Conservation (phyloP, 1,140 invertebrate species). For the Lordiphosa mommai region DNA sequence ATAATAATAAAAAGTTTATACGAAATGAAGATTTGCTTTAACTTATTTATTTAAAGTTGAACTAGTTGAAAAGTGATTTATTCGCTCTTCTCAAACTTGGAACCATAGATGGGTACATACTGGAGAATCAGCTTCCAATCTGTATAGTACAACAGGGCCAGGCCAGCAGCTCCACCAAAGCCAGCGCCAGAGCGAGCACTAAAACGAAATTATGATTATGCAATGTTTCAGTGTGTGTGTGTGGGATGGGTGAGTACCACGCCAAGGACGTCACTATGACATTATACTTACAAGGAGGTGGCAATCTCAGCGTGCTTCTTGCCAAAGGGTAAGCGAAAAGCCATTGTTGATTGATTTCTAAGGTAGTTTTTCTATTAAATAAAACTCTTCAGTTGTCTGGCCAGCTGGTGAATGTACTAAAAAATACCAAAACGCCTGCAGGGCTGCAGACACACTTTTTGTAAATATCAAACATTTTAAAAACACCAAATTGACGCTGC, state of each 20-base stretch:
- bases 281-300: conserved; percentile 81
- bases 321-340: conserved; percentile 70
- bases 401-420: conserved; percentile 15
- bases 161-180: conserved; percentile 83
- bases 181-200: conserved; percentile 82
- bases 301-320: conserved; percentile 75
- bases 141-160: conserved; percentile 85
- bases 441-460: too few species aligned
- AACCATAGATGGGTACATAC: conserved; percentile 87
- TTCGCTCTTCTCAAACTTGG: conserved; percentile 84
- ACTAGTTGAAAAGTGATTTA: conserved; percentile 44
- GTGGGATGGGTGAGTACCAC: not conserved
- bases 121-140: conserved; percentile 88
- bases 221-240: conserved; percentile 26
- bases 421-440: conserved; percentile 9
- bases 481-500: too few species aligned
- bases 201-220: conserved; percentile 46
- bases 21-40: conserved; percentile 33
- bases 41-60: conserved; percentile 56
- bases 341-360: conserved; percentile 41
- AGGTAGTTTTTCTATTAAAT: conserved; percentile 4
- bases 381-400: not conserved
- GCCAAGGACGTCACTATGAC: not conserved
- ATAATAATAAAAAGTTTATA: conserved; percentile 7
- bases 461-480: too few species aligned